Base-by-base conservation (phyloP, 2,888 invertebrate species). In the Conchocele bisecta region DNA sequence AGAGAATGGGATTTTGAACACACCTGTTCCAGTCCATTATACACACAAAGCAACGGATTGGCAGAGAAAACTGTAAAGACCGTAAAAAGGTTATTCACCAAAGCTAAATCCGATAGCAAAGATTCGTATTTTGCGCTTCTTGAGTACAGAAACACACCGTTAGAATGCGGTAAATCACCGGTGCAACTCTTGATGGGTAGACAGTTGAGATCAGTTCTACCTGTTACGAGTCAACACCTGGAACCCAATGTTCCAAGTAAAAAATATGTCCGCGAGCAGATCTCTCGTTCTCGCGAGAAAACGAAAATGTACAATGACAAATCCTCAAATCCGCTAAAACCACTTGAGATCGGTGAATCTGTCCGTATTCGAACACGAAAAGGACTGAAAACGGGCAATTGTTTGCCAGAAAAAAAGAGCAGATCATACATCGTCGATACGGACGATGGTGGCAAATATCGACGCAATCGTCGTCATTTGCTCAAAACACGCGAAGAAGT, bases 41-140 rank as follows among this genome's bases (percentile, higher is more conserved):
- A 68, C 44, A 58, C 64, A 17, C 56, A 76, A 48, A 65, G 68
- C 17, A 79, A 73, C 50, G 71, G 76, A 3, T 33, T 70, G 20
- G 76, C 68, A 22, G 76, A 70, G 35, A 60, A 53, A 35, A 61
- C 64, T 3, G 76, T 76, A 6, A 65, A 79, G 26, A 74, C 63
- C 5, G 61, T 67, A 2, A 76, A 79, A 44, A 17, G 35, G 4
- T 41, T 79, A 5, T 24, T 74, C 15, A 41, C 13, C 4, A 70
- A 61, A 35, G 33, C 46, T 13, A 54, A 46, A 33, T 44, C 22
- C 13, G 41, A 51, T 33, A 31, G 50, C 20, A 33, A 37, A 29
- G 59, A 66, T 31, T 42, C 28, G 29, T 57, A 35, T 35, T 37
- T 57, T 54, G 51, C 46, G 11, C 59, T 48, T 24, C 53, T 71